phyloP scores from a whole-genome alignment of 2,888 invertebrate species.

The Arctia plantaginis region DNA sequence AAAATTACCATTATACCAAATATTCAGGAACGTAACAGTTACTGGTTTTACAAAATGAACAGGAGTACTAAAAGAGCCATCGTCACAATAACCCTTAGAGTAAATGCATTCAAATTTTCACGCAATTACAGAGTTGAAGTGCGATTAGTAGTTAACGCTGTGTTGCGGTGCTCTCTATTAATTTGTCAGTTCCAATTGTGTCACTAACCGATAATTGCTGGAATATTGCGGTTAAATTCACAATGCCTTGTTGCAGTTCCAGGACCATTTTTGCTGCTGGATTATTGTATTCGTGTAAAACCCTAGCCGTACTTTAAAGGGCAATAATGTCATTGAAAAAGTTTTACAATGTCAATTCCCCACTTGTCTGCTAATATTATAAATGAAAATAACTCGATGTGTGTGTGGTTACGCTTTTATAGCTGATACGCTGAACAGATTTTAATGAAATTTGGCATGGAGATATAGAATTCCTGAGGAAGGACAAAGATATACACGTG shows the following conservation, averaged over 20 bases:
- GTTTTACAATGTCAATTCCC: background rate
- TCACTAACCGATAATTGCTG: slow-evolving; percentile 66
- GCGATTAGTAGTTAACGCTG: slow-evolving; percentile 68
- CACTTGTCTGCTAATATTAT: too few relatives aligned
- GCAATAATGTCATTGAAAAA: background rate
- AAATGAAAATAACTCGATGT: too few relatives aligned
- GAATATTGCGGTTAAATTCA: slow-evolving; percentile 61
- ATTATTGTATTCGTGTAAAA: background rate
- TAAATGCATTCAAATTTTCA: slow-evolving; percentile 62
- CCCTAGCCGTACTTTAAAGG: background rate
- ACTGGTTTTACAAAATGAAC: background rate
- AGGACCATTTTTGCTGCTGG: background rate
- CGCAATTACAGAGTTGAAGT: slow-evolving; percentile 71
- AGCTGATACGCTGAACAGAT: too few relatives aligned
- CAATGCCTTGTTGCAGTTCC: slow-evolving; percentile 38
- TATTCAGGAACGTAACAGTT: background rate
- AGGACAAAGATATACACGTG: too few relatives aligned
- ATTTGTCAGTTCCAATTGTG: slow-evolving; percentile 74
- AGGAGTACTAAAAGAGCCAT: slow-evolving; percentile 13
- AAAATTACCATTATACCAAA: too few relatives aligned
- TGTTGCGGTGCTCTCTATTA: slow-evolving; percentile 69
- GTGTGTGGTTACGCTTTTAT: too few relatives aligned
- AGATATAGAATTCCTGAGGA: too few relatives aligned
- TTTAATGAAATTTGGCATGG: too few relatives aligned
- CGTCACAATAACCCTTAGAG: slow-evolving; percentile 34